These are phyloP conservation scores for Dryobates pubescens DNA, from an alignment of 2,797 vertebrate species.

Conservation along the genomic window DNA sequence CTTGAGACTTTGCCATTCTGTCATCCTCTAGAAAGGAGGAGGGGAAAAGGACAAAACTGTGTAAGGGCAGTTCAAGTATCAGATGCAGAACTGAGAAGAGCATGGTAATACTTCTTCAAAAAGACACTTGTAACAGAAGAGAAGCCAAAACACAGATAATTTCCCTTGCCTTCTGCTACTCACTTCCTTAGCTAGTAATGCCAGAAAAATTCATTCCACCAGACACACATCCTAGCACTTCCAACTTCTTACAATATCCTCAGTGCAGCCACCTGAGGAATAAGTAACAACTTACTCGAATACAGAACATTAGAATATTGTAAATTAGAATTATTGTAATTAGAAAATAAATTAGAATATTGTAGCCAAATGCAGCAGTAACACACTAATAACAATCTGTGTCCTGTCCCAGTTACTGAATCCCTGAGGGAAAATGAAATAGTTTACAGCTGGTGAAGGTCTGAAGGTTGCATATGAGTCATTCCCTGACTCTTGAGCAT, in stretches of 20 bases:
- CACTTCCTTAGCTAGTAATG: background rate
- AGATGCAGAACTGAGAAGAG: background rate
- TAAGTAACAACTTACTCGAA: background rate
- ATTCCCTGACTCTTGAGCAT: slow-evolving; percentile 53
- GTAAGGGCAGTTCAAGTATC: background rate
- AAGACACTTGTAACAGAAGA: background rate
- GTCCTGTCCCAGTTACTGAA: slow-evolving; percentile 26
- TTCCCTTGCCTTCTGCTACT: background rate
- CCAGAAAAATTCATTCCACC: background rate
- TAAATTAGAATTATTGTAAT: too few relatives aligned
- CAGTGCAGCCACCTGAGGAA: background rate
- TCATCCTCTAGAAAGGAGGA: background rate
- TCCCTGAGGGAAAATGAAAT: slow-evolving; percentile 58
- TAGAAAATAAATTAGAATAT: background rate
- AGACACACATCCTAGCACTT: background rate
- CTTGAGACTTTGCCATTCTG: background rate
- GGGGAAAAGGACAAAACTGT: background rate
- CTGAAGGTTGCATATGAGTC: slow-evolving; percentile 57
- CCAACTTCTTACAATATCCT: background rate
- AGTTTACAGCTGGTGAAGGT: slow-evolving; percentile 41
- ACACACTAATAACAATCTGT: background rate
- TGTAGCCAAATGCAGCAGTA: slow-evolving; percentile 31
- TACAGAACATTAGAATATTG: background rate
- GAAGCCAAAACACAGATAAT: background rate
- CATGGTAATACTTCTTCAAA: background rate